Base-by-base conservation (phyloP, 2,113 vertebrate genomes). In the Rhizomys pruinosus region DNA sequence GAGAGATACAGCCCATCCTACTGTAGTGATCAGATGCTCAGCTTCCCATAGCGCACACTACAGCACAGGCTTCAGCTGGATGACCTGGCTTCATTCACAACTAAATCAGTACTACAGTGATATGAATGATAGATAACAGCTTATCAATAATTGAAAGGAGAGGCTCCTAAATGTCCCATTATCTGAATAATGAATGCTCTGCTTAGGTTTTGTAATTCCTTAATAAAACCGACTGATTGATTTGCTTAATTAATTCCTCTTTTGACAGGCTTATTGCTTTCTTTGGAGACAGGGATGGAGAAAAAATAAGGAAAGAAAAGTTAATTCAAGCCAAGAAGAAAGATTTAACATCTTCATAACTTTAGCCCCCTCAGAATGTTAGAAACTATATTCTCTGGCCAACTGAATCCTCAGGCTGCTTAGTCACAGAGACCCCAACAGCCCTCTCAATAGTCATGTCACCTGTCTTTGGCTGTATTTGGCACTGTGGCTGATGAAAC, bases 161-260 rank as follows among this genome's bases (percentile, higher is more conserved):
- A 97, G 98, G 97, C 98, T 98, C 97, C 98, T 97, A 97, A 98
- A 98, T 98, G 98, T 98, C 98, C 98, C 98, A 98, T 98, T 98
- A 98, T 98, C 97, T 98, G 97, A 98, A 98, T 98, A 98, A 98
- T 98, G 98, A 98, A 98, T 98, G 97, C 95, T 97, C 95, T 98
- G 98, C 98, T 98, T 98, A 98, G 98, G 98, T 96, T 98, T 98
- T 98, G 98, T 98, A 98, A 98, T 98, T 98, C 98, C 97, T 98
- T 98, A 98, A 98, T 98, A 98, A 98, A 98, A 98, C 98, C 98
- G 98, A 98, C 98, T 98, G 98, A 98, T 98, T 98, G 98, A 98
- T 98, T 98, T 98, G 98, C 97, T 98, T 98, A 98, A 98, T 98
- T 98, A 98, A 98, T 98, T 98, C 98, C 96, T 98, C 96, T 97